Base-by-base conservation (phyloP, 1,140 invertebrate species). In the Drosophila parvula region DNA sequence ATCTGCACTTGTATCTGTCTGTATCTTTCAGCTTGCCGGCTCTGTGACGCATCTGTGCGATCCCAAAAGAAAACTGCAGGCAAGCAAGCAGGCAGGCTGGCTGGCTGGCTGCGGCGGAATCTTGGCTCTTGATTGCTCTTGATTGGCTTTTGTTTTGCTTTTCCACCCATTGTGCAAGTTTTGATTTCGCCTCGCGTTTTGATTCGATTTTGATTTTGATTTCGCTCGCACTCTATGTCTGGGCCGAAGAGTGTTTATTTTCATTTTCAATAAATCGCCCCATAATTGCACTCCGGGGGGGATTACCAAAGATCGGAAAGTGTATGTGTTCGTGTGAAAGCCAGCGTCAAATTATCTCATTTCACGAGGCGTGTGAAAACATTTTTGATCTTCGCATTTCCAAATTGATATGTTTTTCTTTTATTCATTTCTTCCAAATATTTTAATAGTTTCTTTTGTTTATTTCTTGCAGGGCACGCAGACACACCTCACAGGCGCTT, bases 331-430 rank as follows among this genome's bases (percentile, higher is more conserved):
- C 28, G 45, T 65, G 81, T 81, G 82, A 84, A 84, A 84, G 81
- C 62, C 60, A 44, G 41, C 38, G 43, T 77, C 65, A 69, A 69
- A 69, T 69, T 69, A 69, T 69, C 65, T 67, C 38, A 69, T 69
- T 69, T 67, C 64, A 74, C 69, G 76, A 71, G 57, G 57, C 83
- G 79, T 79, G 79, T 88, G 71, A 86, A 88, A 59, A 70, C 71
- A 77, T 28, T 79, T 81, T 78, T 58, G 48, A 56, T 60, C 64
- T 75, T 67, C 60, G 65, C 63, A 85, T 78, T 71, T 84, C 68
- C 76, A 78, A 74, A 73, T 68, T 53, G 50, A 85, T 81, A 58
- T 57, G 67, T 85, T 48, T 67, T 32, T 50, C 11, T 32, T 50
- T 16, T 32, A 50, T 50, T 3, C 47, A 18, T 67, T 57, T 63